These are phyloP conservation scores for Hypomesus transpacificus DNA, from an alignment of 2,113 vertebrate species.

Conservation along the genomic window DNA sequence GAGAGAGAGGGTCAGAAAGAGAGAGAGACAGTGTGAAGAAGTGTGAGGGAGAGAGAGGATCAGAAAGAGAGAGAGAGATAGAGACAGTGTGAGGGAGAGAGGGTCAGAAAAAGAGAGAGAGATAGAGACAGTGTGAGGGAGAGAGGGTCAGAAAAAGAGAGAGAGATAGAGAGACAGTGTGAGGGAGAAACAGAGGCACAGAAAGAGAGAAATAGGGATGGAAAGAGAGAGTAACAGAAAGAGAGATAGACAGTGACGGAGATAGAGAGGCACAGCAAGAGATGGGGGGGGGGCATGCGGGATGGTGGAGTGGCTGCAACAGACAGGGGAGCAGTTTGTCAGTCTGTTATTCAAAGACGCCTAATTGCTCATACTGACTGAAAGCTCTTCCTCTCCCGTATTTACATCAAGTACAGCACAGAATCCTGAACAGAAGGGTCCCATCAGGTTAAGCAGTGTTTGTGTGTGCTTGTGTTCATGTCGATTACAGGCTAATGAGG, in stretches of 20 bases:
- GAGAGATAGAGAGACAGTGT: not conserved
- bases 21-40: no score
- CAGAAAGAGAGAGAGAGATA: not conserved
- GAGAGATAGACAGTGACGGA: no score
- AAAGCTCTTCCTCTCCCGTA: no score
- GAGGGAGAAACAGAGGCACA: not conserved
- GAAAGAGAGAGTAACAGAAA: no score
- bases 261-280: no score
- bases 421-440: not conserved
- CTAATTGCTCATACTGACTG: no score
- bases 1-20: not conserved
- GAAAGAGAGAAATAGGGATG: no score
- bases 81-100: constrained; percentile 39
- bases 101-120: not conserved
- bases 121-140: not conserved
- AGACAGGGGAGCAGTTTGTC: constrained; percentile 37
- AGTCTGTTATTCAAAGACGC: no score
- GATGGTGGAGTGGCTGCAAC: not conserved
- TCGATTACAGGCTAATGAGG: constrained; percentile 8
- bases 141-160: not conserved
- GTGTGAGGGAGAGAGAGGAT: no score
- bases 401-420: not conserved
- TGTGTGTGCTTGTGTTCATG: not conserved
- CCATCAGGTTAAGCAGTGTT: no score
- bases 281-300: no score